Percentiles rank a stretch among this genome's conserved stretches.
These are phyloP conservation scores for Enteromius unitaeniatus DNA, from an alignment of 2,797 vertebrate species.

Conservation along the genomic window DNA sequence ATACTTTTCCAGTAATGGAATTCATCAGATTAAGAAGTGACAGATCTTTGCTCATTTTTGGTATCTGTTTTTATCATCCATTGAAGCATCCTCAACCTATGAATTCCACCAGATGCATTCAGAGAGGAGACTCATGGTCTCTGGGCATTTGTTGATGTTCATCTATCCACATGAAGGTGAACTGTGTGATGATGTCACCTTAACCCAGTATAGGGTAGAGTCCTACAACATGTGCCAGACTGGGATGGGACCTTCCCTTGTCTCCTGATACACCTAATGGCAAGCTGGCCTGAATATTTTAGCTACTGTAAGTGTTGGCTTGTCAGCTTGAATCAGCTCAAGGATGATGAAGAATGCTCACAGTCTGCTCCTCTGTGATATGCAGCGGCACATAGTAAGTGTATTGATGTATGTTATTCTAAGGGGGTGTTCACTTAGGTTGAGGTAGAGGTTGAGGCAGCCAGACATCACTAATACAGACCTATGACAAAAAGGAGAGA, in stretches of 20 bases:
- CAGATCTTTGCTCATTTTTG: background rate
- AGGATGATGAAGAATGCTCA: constrained; percentile 64
- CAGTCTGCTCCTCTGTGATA: constrained; percentile 51
- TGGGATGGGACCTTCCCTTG: constrained; percentile 65
- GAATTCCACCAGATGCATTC: background rate
- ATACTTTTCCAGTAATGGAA: constrained; percentile 32
- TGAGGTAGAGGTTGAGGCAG: constrained; percentile 14
- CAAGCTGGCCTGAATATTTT: constrained; percentile 75
- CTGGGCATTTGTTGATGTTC: constrained; percentile 4
- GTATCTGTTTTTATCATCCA: constrained; percentile 8
- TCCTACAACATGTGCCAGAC: constrained; percentile 33
- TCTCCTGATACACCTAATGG: constrained; percentile 64
- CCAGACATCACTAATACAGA: constrained; percentile 43
- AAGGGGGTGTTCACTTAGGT: constrained; percentile 9
- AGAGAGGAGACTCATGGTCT: constrained; percentile 2
- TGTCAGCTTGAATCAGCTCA: constrained; percentile 74
- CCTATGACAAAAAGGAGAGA: background rate
- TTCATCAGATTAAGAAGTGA: constrained; percentile 12
- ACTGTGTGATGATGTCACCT: constrained; percentile 22
- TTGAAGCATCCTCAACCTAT: constrained; percentile 6
- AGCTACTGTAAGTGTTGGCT: constrained; percentile 69
- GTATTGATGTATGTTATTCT: constrained; percentile 26
- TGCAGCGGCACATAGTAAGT: constrained; percentile 4
- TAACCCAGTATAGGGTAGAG: background rate
- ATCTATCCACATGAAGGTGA: background rate